A percentile compares a stretch with the other conserved stretches of the same genome.
Evolutionary conservation across 2,888 invertebrate species (phyloP).

Genomic region (Hesperia comma): DNA sequence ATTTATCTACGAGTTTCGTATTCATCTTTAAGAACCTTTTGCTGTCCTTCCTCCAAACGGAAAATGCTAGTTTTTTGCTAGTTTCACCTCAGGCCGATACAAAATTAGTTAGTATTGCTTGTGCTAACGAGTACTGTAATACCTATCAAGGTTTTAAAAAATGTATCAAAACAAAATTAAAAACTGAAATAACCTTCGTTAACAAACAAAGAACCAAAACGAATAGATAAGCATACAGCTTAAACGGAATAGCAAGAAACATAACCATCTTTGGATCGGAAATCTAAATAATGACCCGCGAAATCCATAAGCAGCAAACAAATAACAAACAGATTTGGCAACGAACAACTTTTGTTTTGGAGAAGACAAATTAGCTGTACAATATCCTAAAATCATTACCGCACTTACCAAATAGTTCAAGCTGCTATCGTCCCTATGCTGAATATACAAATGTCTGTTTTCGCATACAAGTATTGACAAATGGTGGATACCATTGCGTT

Average conservation of each 20-base stretch:
- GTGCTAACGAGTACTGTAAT: too few species aligned
- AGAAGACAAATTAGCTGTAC: slow-evolving; percentile 55
- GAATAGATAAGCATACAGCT: background rate
- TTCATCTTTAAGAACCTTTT: too few species aligned
- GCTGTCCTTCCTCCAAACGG: too few species aligned
- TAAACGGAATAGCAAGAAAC: slow-evolving; percentile 18
- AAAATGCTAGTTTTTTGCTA: too few species aligned
- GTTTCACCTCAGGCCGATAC: too few species aligned
- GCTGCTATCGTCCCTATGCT: slow-evolving; percentile 42
- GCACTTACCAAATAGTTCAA: slow-evolving; percentile 40
- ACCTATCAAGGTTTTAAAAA: too few species aligned
- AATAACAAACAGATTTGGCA: slow-evolving; percentile 56
- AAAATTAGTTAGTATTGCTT: too few species aligned
- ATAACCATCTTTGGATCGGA: slow-evolving; percentile 35
- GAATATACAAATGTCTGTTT: slow-evolving; percentile 43
- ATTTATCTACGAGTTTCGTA: too few species aligned
- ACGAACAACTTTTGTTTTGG: slow-evolving; percentile 51
- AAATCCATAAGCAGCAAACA: slow-evolving; percentile 46
- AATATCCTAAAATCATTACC: slow-evolving; percentile 46
- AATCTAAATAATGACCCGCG: slow-evolving; percentile 48
- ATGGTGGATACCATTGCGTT: slow-evolving; percentile 43
- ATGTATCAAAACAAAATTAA: too few species aligned
- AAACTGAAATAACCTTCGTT: too few species aligned
- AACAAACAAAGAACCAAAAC: too few species aligned
- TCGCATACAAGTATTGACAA: slow-evolving; percentile 46